Evolutionary conservation across 1,140 invertebrate species (phyloP).

Genomic region (Lepidurus packardi): DNA sequence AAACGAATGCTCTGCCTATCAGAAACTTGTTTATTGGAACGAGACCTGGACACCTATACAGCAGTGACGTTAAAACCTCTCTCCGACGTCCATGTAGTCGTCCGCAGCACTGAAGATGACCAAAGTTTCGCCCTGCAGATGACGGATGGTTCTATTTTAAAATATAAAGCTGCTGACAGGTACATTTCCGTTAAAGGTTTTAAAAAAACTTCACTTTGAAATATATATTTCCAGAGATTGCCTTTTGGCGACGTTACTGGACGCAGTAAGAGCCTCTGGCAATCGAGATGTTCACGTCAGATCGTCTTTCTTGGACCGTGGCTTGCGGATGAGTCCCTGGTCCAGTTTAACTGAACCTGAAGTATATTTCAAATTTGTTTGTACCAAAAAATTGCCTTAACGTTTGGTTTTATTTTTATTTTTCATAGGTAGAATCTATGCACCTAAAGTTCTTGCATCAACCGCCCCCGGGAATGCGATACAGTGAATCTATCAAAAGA

Average conservation of each 20-base stretch:
- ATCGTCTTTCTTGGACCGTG: slow-evolving; percentile 72
- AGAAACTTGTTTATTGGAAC: slow-evolving; percentile 89
- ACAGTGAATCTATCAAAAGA: slow-evolving; percentile 62
- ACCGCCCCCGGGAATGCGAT: slow-evolving; percentile 63
- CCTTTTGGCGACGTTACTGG: slow-evolving; percentile 85
- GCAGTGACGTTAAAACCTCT: slow-evolving; percentile 83
- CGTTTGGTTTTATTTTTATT: neutral
- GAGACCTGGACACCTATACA: slow-evolving; percentile 91
- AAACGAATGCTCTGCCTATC: slow-evolving; percentile 87
- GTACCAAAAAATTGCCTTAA: neutral
- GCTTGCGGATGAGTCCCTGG: slow-evolving; percentile 81
- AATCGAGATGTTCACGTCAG: slow-evolving; percentile 96
- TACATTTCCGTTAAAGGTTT: slow-evolving; percentile 40
- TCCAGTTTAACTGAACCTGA: slow-evolving; percentile 88
- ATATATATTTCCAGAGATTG: slow-evolving; percentile 65
- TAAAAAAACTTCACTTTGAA: neutral
- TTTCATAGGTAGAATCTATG: slow-evolving; percentile 72
- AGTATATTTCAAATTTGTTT: slow-evolving; percentile 42
- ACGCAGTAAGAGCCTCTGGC: slow-evolving; percentile 91
- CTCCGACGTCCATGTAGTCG: slow-evolving; percentile 81
- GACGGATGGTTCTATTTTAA: slow-evolving; percentile 79
- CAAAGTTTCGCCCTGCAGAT: slow-evolving; percentile 94
- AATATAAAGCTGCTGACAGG: slow-evolving; percentile 79
- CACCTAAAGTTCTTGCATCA: slow-evolving; percentile 77
- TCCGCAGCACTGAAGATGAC: slow-evolving; percentile 82